Percentiles rank a stretch among this genome's conserved stretches.
Evolutionary conservation across 2,888 invertebrate species (phyloP).

Genomic region (Himalopsyche tibetana): DNA sequence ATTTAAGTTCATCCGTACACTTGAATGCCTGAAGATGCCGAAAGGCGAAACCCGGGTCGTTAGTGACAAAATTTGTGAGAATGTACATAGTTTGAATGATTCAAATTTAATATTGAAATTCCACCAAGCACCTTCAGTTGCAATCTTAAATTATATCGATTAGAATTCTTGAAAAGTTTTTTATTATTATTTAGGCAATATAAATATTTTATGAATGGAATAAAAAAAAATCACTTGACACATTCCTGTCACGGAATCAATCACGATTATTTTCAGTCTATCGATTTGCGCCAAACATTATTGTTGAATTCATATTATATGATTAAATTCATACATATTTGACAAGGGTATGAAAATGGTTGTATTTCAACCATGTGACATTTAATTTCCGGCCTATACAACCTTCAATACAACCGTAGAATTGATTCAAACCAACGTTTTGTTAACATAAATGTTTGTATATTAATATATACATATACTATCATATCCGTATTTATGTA

Average conservation of each 20-base stretch:
- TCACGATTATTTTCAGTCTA: constrained; percentile 3
- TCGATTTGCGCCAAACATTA: constrained; percentile 11
- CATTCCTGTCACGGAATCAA: background rate
- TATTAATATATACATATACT: no score
- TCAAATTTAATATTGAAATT: no score
- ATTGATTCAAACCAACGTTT: background rate
- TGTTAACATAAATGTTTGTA: background rate
- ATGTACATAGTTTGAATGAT: no score
- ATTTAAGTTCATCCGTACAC: no score
- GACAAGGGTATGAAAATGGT: background rate
- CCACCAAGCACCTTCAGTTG: no score
- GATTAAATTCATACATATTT: constrained; percentile 26
- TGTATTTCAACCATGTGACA: background rate
- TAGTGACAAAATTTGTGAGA: no score
- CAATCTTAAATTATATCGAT: no score
- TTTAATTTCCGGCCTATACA: constrained; percentile 12
- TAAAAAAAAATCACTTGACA: background rate
- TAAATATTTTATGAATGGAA: background rate
- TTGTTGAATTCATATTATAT: background rate
- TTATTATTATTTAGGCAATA: background rate
- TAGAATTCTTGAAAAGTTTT: no score
- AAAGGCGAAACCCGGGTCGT: no score
- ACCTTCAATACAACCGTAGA: background rate
- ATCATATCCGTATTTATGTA: no score
- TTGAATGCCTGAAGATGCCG: no score